These are phyloP conservation scores for Lucifuga dentata DNA, from an alignment of 2,113 vertebrate genomes.

Conservation along the genomic window DNA sequence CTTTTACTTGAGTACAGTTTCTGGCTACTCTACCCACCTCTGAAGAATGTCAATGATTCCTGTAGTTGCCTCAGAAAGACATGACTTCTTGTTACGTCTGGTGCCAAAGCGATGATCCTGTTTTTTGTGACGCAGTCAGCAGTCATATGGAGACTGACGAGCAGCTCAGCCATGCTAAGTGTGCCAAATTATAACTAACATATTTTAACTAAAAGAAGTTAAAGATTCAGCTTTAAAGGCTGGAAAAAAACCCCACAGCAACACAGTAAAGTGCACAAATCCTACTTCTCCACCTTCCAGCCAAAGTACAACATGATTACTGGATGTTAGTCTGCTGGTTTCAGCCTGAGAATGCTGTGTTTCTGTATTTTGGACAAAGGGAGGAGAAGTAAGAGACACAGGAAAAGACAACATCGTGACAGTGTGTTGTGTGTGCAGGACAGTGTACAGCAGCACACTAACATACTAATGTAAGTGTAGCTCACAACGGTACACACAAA, in stretches of 20 bases:
- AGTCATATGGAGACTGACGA: too few species aligned
- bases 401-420: conserved; percentile 4
- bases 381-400: conserved; percentile 45
- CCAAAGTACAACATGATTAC: conserved; percentile 16
- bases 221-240: not conserved
- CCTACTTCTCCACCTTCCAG: conserved; percentile 48
- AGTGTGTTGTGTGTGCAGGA: conserved; percentile 12
- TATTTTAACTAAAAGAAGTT: too few species aligned
- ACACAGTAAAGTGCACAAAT: conserved; percentile 33
- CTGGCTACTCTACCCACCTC: too few species aligned
- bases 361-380: conserved; percentile 45
- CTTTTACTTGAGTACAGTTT: too few species aligned
- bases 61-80: too few species aligned
- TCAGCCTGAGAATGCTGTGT: not conserved
- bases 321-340: not conserved
- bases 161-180: too few species aligned
- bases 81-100: too few species aligned
- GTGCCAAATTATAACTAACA: too few species aligned
- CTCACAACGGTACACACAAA: conserved; percentile 2
- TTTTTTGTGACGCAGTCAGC: too few species aligned
- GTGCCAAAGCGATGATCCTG: too few species aligned
- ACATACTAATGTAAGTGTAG: conserved; percentile 9
- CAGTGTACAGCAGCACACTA: not conserved
- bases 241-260: conserved; percentile 14
- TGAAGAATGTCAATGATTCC: too few species aligned